phyloP scores from a whole-genome alignment of 2,797 vertebrate species.

The Anableps anableps region DNA sequence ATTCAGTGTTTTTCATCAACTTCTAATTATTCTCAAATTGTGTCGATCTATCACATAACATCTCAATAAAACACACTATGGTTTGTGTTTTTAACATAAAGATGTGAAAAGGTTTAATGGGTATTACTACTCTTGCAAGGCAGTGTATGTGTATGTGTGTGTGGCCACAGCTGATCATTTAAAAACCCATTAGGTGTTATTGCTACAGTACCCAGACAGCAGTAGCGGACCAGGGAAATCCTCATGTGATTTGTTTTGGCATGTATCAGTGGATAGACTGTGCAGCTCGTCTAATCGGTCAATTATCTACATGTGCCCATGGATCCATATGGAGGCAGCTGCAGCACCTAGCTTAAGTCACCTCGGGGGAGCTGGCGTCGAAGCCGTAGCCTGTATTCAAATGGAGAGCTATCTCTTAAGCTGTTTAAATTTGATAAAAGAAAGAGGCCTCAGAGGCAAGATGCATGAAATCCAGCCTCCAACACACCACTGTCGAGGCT shows the following conservation, averaged over 20 bases:
- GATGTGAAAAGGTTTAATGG: background rate
- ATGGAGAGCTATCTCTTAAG: constrained; percentile 47
- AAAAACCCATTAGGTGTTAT: constrained; percentile 45
- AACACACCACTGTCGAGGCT: constrained; percentile 28
- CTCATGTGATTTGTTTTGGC: constrained; percentile 45
- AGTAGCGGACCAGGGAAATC: constrained; percentile 35
- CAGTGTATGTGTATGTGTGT: constrained; percentile 1
- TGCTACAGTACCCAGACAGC: constrained; percentile 40
- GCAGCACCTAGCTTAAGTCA: constrained; percentile 42
- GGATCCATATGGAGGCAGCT: constrained; percentile 38
- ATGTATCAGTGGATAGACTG: constrained; percentile 14
- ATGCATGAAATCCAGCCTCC: constrained; percentile 55
- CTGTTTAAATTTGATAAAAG: constrained; percentile 65
- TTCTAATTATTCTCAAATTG: background rate
- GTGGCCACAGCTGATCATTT: constrained; percentile 53
- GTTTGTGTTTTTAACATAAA: background rate
- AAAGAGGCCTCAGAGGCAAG: constrained; percentile 28
- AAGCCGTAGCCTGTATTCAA: constrained; percentile 4
- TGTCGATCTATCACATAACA: background rate
- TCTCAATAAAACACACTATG: background rate
- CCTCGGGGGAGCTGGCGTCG: constrained; percentile 31
- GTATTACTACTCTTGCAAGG: background rate
- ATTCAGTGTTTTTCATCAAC: background rate
- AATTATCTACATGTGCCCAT: constrained; percentile 1
- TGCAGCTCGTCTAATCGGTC: constrained; percentile 28